Evolutionary conservation across 2,797 vertebrate genomes (phyloP).

Genomic region (Cirrhinus molitorella): DNA sequence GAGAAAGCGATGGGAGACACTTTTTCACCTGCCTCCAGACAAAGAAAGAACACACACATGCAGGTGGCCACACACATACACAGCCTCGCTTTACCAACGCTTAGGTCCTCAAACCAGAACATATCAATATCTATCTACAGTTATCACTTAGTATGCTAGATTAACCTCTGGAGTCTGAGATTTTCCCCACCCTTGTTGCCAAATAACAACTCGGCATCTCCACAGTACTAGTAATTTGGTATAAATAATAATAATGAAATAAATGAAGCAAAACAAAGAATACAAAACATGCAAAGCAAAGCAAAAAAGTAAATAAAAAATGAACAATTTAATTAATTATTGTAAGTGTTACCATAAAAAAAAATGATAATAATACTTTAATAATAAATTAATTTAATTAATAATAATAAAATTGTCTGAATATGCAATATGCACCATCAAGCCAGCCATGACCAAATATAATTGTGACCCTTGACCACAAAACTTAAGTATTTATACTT

Average conservation of each 20-base stretch:
- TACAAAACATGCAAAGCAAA: background rate
- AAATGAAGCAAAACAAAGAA: background rate
- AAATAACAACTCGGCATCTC: background rate
- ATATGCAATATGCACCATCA: background rate
- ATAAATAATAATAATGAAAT: background rate
- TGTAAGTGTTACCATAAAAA: background rate
- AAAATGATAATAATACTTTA: background rate
- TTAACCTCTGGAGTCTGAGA: background rate
- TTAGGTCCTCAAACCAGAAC: background rate
- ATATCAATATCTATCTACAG: background rate
- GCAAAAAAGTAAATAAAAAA: background rate
- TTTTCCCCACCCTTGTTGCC: background rate
- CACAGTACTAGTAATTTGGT: background rate
- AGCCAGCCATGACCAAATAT: background rate
- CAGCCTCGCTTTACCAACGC: background rate
- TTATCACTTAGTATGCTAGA: background rate
- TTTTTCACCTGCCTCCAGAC: conserved; percentile 44
- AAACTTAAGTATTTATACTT: no score
- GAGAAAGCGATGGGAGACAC: conserved; percentile 30
- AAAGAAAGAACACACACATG: background rate
- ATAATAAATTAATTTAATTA: no score
- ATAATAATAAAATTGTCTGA: background rate
- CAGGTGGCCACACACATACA: conserved; percentile 1
- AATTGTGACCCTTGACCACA: background rate
- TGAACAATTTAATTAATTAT: background rate